phyloP scores from a whole-genome alignment of 2,113 vertebrate genomes.

The Colinus virginianus region DNA sequence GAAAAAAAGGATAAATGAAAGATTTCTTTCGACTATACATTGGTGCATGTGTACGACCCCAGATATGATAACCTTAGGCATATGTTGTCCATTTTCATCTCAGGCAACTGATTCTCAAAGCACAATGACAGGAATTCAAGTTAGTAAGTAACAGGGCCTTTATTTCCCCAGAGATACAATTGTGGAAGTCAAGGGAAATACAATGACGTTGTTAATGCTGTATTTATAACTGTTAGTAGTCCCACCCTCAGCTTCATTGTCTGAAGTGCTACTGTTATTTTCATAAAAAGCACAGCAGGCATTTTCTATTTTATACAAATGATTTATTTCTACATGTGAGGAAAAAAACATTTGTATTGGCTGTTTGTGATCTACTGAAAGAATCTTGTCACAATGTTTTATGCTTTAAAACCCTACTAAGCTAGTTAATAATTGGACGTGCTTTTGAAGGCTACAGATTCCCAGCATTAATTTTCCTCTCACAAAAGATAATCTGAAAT shows the following conservation, averaged over 20 bases:
- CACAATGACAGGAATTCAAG: conserved; percentile 85
- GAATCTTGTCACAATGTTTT: background rate
- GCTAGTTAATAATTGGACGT: background rate
- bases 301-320: conserved; percentile 67
- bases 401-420: background rate
- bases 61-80: conserved; percentile 67
- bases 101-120: conserved; percentile 54
- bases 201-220: conserved; percentile 77
- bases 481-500: background rate
- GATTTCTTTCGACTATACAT: conserved; percentile 7
- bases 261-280: conserved; percentile 69
- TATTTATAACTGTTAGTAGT: conserved; percentile 78
- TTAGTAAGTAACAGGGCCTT: conserved; percentile 60
- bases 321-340: conserved; percentile 65
- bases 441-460: background rate
- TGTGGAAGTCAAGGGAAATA: conserved; percentile 80
- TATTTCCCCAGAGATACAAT: conserved; percentile 79
- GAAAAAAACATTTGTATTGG: conserved; percentile 50
- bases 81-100: conserved; percentile 29
- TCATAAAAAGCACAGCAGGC: conserved; percentile 68
- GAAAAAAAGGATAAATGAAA: background rate
- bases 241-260: conserved; percentile 76
- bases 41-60: conserved; percentile 41
- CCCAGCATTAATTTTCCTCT: background rate
- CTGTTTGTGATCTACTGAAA: conserved; percentile 40